Percentiles rank a stretch among this genome's conserved stretches.
These are phyloP conservation scores for Diuraphis noxia DNA, from an alignment of 1,140 invertebrate genomes.

Conservation along the genomic window DNA sequence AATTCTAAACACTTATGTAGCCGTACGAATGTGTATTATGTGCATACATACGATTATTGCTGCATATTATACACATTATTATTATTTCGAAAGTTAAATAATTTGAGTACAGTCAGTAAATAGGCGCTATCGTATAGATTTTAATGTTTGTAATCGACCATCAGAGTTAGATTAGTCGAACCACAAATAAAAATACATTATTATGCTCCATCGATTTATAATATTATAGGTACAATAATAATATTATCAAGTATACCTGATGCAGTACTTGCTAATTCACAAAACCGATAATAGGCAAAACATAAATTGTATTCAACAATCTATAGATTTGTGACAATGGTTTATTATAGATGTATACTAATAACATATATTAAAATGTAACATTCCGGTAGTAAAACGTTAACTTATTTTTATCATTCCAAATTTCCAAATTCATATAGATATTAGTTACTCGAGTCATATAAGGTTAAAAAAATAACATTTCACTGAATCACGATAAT, in stretches of 20 bases:
- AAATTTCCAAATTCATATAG: background rate
- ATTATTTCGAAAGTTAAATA: conserved; percentile 1
- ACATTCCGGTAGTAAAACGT: background rate
- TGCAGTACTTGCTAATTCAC: background rate
- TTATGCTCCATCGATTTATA: background rate
- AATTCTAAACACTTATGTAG: background rate
- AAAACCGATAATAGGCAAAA: background rate
- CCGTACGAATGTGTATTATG: background rate
- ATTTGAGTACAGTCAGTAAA: background rate
- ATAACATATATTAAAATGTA: background rate
- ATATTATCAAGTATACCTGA: too few species aligned
- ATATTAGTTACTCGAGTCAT: background rate
- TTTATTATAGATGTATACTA: background rate
- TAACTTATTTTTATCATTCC: background rate
- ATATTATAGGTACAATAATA: background rate
- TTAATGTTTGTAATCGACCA: background rate
- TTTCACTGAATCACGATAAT: background rate
- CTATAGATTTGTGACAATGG: background rate
- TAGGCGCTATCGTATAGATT: too few species aligned
- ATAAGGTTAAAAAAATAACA: background rate
- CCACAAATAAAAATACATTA: background rate
- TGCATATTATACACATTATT: background rate
- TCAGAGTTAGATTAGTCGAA: background rate
- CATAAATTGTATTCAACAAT: background rate
- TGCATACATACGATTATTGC: background rate